These are phyloP conservation scores for rat (Rattus norvegicus) DNA, from an alignment of 2,113 vertebrate genomes.

Conservation along the genomic window DNA sequence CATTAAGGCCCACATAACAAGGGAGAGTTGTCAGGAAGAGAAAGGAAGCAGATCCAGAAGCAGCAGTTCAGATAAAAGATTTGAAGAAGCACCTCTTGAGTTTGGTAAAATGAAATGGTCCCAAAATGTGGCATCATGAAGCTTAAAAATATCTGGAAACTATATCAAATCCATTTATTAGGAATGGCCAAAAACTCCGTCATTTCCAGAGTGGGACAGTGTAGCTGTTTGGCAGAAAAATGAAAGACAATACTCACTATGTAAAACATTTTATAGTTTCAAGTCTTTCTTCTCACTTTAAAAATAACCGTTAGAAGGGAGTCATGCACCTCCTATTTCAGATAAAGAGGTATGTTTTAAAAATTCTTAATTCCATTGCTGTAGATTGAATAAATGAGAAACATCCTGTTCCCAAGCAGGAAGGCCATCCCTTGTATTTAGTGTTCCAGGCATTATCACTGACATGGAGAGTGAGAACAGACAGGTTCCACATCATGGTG, in stretches of 20 bases:
- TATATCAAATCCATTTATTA: not conserved
- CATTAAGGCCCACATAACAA: not conserved
- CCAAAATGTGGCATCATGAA: not conserved
- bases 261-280: not conserved
- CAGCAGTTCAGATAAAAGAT: not conserved
- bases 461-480: not conserved
- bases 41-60: not conserved
- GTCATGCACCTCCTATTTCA: not conserved
- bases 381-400: not conserved
- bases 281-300: conserved; percentile 6
- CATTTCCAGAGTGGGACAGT: not conserved
- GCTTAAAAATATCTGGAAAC: not conserved
- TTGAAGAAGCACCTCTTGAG: not conserved
- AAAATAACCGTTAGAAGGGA: not conserved
- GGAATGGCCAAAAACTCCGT: accelerated
- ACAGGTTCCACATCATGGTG: not conserved
- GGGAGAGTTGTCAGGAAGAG: too few species aligned
- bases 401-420: not conserved
- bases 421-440: not conserved
- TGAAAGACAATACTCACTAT: not conserved
- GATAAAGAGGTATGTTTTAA: not conserved
- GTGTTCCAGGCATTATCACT: not conserved
- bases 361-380: not conserved
- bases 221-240: not conserved
- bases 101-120: conserved; percentile 9